Evolutionary conservation across 2,888 invertebrate genomes (phyloP).

Genomic region (Smittia aterrima): DNA sequence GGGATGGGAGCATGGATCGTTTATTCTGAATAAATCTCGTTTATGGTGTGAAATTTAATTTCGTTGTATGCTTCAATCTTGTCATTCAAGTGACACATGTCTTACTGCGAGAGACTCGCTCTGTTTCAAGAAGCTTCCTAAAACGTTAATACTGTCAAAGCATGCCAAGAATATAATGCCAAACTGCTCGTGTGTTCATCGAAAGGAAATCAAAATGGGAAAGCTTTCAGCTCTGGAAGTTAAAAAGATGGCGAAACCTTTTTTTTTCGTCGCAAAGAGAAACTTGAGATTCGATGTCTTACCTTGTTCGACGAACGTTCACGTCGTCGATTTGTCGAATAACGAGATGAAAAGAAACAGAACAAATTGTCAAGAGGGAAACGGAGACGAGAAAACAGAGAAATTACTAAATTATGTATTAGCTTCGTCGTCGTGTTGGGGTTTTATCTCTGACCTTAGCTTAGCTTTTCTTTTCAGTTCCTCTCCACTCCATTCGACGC

Average conservation of each 20-base stretch:
- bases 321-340: slow-evolving; percentile 20
- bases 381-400: not conserved
- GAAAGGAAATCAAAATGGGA: not conserved
- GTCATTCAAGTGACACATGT: slow-evolving; percentile 32
- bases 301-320: not conserved
- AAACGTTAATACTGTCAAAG: slow-evolving; percentile 21
- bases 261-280: no score
- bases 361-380: not conserved
- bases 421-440: not conserved
- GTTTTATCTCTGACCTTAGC: slow-evolving; percentile 31
- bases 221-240: not conserved
- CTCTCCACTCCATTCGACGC: no score
- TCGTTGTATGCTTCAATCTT: not conserved
- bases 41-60: slow-evolving; percentile 29
- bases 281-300: slow-evolving; percentile 5
- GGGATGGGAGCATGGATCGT: not conserved
- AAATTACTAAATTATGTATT: slow-evolving; percentile 31
- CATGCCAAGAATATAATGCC: not conserved
- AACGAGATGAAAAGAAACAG: not conserved
- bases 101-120: not conserved
- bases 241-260: slow-evolving; percentile 26
- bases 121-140: not conserved
- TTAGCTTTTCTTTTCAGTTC: not conserved
- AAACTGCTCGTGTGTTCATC: not conserved
- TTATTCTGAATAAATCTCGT: slow-evolving; percentile 2